phyloP scores from a whole-genome alignment of 2,797 vertebrate species.

The Tokudaia muenninki region DNA sequence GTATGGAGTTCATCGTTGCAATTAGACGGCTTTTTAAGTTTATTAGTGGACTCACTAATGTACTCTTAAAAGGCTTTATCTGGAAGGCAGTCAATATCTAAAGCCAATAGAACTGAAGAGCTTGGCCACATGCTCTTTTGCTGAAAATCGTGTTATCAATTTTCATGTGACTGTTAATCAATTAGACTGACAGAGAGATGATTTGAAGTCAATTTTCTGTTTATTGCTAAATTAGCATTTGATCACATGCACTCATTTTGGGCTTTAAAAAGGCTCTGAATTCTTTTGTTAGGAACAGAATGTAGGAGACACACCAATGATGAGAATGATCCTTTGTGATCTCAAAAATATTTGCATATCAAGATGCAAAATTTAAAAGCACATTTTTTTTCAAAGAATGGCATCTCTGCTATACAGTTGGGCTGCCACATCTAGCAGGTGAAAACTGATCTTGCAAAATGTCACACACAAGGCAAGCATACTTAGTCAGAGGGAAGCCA shows the following conservation, averaged over 20 bases:
- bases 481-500: background rate
- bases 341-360: conserved; percentile 65
- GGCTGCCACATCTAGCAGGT: background rate
- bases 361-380: background rate
- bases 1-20: conserved; percentile 85
- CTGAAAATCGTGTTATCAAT: conserved; percentile 95
- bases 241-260: conserved; percentile 87
- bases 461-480: background rate
- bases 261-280: conserved; percentile 75
- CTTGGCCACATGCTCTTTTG: conserved; percentile 85
- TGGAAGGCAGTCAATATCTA: conserved; percentile 88
- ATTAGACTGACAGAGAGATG: conserved; percentile 94
- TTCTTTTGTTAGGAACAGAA: conserved; percentile 81
- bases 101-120: conserved; percentile 86
- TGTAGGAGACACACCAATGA: conserved; percentile 75
- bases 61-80: conserved; percentile 90
- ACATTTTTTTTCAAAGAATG: background rate
- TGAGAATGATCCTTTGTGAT: conserved; percentile 72
- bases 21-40: conserved; percentile 90
- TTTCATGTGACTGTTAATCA: conserved; percentile 97
- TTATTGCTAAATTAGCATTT: conserved; percentile 90
- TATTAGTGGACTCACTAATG: conserved; percentile 89
- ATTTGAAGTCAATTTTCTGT: conserved; percentile 96
- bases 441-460: background rate
- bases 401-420: background rate